These are phyloP conservation scores for Brachionichthys hirsutus DNA, from an alignment of 2,113 vertebrate genomes.

Conservation along the genomic window DNA sequence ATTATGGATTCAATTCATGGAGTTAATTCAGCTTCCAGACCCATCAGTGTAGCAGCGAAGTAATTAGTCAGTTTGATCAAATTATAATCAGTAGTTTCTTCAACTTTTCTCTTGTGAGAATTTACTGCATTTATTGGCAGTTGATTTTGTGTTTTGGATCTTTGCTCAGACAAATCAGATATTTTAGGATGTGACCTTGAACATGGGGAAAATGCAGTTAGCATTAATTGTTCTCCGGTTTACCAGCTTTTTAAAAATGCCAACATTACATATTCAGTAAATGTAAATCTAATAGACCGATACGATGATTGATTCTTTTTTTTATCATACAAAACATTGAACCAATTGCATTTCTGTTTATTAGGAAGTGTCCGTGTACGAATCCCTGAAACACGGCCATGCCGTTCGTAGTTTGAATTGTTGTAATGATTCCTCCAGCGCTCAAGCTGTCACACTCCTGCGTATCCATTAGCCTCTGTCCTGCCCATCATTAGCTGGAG, in stretches of 20 bases:
- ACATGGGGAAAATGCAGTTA: neutral
- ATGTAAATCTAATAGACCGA: constrained; percentile 13
- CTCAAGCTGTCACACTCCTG: constrained; percentile 31
- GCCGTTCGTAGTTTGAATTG: constrained; percentile 12
- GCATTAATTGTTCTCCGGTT: neutral
- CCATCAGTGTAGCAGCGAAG: too few species aligned
- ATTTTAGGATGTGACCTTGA: neutral
- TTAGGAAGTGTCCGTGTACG: neutral
- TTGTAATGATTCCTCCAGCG: constrained; percentile 29
- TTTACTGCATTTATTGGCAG: too few species aligned
- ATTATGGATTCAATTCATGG: too few species aligned
- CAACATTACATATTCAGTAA: constrained; percentile 3
- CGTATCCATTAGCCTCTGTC: constrained; percentile 43
- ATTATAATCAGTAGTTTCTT: too few species aligned
- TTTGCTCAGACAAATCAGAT: neutral
- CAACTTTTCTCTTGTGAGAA: too few species aligned
- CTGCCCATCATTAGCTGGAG: constrained; percentile 32
- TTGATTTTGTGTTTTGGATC: too few species aligned
- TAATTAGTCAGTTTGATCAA: too few species aligned
- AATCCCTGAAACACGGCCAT: constrained; percentile 11
- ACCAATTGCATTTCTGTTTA: constrained; percentile 25
- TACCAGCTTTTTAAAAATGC: neutral
- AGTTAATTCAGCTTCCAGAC: too few species aligned
- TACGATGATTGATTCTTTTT: constrained; percentile 51
- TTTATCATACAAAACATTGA: constrained; percentile 34